Conservation (phyloP, 64 coral and sea anemone species). For the Montipora cactus region DNA sequence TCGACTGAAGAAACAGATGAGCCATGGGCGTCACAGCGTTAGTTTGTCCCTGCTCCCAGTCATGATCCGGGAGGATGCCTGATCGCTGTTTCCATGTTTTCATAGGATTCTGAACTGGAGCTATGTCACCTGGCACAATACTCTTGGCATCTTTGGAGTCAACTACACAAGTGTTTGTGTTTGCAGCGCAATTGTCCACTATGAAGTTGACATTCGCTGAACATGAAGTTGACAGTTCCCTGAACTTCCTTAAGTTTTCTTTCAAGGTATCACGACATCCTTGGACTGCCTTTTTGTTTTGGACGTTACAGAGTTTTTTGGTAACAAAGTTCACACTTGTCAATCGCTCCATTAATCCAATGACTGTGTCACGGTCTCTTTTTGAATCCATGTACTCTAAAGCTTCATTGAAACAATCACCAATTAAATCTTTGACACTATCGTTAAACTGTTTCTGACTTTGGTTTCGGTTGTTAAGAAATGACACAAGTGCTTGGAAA, state of each 20-base stretch:
- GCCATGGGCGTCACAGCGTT: conserved; percentile 61
- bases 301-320: background rate
- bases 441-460: conserved; percentile 20
- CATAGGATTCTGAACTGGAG: conserved; percentile 68
- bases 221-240: background rate
- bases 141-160: conserved; percentile 78
- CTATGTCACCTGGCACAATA: conserved; percentile 57
- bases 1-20: conserved; percentile 56
- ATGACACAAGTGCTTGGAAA: conserved; percentile 57
- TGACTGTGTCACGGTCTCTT: conserved; percentile 62
- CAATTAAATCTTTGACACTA: conserved; percentile 19
- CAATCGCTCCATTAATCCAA: conserved; percentile 50
- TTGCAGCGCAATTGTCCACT: conserved; percentile 43
- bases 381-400: conserved; percentile 63
- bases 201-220: conserved; percentile 12
- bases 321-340: conserved; percentile 53
- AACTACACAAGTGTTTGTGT: conserved; percentile 36
- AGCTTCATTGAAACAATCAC: conserved; percentile 56
- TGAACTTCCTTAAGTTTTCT: conserved; percentile 6
- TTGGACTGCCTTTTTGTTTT: conserved; percentile 30
- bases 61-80: conserved; percentile 71
- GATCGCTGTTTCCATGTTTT: conserved; percentile 68
- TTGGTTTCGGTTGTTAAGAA: conserved; percentile 29
- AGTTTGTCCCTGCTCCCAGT: conserved; percentile 66
- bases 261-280: conserved; percentile 12